A percentile compares a stretch with the other conserved stretches of the same genome.
Evolutionary conservation across 2,888 invertebrate genomes (phyloP).

Genomic region (Cephus pygmeus): DNA sequence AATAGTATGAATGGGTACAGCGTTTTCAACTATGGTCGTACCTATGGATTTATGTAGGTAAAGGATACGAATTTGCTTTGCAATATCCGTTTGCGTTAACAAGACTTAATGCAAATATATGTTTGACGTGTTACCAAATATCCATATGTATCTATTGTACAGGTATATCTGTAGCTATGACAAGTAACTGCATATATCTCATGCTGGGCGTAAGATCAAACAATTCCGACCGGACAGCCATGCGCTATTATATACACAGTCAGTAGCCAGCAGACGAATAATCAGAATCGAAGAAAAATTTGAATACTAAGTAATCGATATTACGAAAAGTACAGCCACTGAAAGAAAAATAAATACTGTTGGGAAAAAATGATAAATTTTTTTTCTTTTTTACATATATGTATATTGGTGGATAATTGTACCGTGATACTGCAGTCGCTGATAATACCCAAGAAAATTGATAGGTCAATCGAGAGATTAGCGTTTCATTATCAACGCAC

Average conservation of each 20-base stretch:
- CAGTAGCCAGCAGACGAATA: neutral
- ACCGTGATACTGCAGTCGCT: neutral
- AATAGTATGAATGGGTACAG: neutral
- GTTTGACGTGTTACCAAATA: neutral
- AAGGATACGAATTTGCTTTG: neutral
- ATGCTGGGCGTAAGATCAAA: neutral
- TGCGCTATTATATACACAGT: neutral
- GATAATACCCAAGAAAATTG: neutral
- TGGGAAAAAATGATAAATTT: neutral
- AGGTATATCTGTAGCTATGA: neutral
- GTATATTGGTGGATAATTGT: neutral
- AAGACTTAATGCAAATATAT: neutral
- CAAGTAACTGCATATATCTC: neutral
- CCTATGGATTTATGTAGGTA: neutral
- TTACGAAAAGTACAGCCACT: neutral
- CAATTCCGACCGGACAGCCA: neutral
- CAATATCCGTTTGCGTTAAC: neutral
- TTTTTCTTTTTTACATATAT: neutral
- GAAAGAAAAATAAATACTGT: too few relatives aligned
- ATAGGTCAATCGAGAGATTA: constrained; percentile 1
- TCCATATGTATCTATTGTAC: neutral
- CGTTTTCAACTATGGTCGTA: neutral
- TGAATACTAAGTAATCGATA: neutral
- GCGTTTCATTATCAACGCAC: neutral
- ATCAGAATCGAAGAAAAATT: neutral